Conservation (phyloP, 2,888 invertebrate species). For the Ctenicera cuprea region DNA sequence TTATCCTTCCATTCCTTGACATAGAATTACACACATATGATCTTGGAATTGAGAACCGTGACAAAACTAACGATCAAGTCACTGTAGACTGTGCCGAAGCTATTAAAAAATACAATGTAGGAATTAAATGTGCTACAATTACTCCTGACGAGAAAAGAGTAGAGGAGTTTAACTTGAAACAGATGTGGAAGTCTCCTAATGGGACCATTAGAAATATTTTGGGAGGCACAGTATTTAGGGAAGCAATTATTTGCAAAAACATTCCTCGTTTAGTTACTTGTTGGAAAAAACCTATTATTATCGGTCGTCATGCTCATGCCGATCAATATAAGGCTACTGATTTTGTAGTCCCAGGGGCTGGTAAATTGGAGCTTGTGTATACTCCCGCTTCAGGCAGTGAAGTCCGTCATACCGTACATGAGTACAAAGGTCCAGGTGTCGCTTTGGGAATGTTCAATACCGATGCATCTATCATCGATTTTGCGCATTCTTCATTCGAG, state of each 20-base stretch:
- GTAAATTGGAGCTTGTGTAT: slow-evolving; percentile 90
- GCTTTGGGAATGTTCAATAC: slow-evolving; percentile 98
- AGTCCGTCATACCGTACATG: slow-evolving; percentile 86
- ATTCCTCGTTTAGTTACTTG: slow-evolving; percentile 96
- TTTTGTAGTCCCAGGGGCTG: slow-evolving; percentile 94
- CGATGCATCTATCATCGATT: slow-evolving; percentile 93
- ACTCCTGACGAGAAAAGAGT: slow-evolving; percentile 98
- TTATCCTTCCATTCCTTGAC: slow-evolving; percentile 96
- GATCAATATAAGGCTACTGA: slow-evolving; percentile 99
- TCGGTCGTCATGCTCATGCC: slow-evolving; percentile 98
- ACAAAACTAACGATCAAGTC: slow-evolving; percentile 95
- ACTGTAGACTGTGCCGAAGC: slow-evolving; percentile 98
- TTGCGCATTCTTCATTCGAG: slow-evolving; percentile 96
- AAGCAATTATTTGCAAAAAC: slow-evolving; percentile 92
- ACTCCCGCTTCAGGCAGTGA: slow-evolving; percentile 80
- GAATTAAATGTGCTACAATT: slow-evolving; percentile 99
- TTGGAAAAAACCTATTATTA: slow-evolving; percentile 98
- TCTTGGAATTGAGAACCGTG: slow-evolving; percentile 95
- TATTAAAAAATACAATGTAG: slow-evolving; percentile 97
- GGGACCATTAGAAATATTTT: slow-evolving; percentile 92
- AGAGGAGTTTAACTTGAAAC: slow-evolving; percentile 89
- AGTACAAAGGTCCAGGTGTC: slow-evolving; percentile 92
- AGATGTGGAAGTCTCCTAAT: slow-evolving; percentile 95
- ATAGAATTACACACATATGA: slow-evolving; percentile 96
- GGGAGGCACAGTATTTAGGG: slow-evolving; percentile 87